phyloP scores from a whole-genome alignment of 2,797 vertebrate species.

The Triplophysa yarkandensis region DNA sequence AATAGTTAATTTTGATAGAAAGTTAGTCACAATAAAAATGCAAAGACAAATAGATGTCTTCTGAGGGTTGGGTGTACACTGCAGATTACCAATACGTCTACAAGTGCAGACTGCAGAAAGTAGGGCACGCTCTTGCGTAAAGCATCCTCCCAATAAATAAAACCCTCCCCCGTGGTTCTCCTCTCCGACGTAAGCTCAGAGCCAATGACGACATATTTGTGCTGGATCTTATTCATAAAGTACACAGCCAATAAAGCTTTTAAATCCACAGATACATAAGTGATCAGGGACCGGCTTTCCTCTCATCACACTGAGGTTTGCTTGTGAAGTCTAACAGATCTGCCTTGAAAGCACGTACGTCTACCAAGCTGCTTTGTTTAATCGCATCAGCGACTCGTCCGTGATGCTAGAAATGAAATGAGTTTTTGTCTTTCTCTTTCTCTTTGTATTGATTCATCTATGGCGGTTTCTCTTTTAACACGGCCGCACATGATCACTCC shows the following conservation, averaged over 20 bases:
- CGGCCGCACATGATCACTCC: not conserved
- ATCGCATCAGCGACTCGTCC: constrained; percentile 8
- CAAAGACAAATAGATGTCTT: constrained; percentile 35
- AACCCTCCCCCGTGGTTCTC: constrained; percentile 42
- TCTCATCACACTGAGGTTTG: constrained; percentile 45
- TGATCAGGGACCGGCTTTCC: constrained; percentile 55
- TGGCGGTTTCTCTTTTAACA: not conserved
- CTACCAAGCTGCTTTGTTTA: constrained; percentile 23
- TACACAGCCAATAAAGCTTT: constrained; percentile 43
- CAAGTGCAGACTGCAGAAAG: constrained; percentile 56
- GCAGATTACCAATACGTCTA: constrained; percentile 48
- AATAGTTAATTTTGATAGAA: constrained; percentile 40
- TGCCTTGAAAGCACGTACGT: constrained; percentile 4
- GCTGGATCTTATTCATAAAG: constrained; percentile 48
- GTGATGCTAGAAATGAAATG: not conserved
- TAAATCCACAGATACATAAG: constrained; percentile 59
- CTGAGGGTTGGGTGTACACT: constrained; percentile 27
- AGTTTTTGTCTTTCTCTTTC: not conserved
- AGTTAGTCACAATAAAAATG: constrained; percentile 22
- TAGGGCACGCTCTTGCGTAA: constrained; percentile 61
- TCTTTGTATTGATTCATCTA: constrained; percentile 11
- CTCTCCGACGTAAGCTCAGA: constrained; percentile 33
- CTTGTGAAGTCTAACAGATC: constrained; percentile 54
- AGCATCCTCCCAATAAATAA: constrained; percentile 49
- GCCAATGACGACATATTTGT: constrained; percentile 36